Evolutionary conservation across 2,113 vertebrate species (phyloP).

Genomic region (Daphoenositta chrysoptera): DNA sequence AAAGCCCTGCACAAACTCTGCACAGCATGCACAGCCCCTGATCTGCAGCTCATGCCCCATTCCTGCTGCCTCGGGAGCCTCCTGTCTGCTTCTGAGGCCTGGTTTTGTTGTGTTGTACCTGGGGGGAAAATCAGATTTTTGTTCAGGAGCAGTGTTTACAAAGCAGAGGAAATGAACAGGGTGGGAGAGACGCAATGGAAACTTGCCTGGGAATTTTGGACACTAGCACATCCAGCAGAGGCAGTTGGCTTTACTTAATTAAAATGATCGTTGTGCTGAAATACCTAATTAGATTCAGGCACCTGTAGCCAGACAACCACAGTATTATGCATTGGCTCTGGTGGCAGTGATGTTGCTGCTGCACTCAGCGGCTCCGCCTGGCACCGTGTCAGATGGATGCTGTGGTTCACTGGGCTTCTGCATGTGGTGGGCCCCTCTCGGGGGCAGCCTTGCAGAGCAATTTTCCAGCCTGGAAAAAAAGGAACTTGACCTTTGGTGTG

Average conservation of each 20-base stretch:
- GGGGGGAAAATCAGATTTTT: not conserved
- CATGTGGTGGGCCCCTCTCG: rapidly evolving
- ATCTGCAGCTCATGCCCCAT: not conserved
- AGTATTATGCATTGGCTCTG: not conserved
- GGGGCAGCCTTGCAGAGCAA: not conserved
- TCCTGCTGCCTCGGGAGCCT: not conserved
- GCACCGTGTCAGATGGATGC: not conserved
- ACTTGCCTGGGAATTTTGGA: not conserved
- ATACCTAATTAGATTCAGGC: conserved; percentile 36
- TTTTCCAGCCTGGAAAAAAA: not conserved
- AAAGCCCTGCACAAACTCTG: not conserved
- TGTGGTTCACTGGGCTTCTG: not conserved
- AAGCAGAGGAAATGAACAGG: not conserved
- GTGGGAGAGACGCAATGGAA: not conserved
- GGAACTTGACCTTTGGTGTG: not conserved
- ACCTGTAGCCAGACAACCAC: conserved; percentile 34
- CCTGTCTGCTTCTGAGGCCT: not conserved
- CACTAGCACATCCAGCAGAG: not conserved
- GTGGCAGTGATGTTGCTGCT: not conserved
- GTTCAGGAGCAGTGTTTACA: not conserved
- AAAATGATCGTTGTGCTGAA: conserved; percentile 6
- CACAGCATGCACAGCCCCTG: not conserved
- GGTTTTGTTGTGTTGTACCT: not conserved
- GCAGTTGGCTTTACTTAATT: conserved; percentile 43
- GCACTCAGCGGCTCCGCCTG: not conserved